Evolutionary conservation across 2,888 invertebrate species (phyloP).

Genomic region (Tenthredo distinguenda): DNA sequence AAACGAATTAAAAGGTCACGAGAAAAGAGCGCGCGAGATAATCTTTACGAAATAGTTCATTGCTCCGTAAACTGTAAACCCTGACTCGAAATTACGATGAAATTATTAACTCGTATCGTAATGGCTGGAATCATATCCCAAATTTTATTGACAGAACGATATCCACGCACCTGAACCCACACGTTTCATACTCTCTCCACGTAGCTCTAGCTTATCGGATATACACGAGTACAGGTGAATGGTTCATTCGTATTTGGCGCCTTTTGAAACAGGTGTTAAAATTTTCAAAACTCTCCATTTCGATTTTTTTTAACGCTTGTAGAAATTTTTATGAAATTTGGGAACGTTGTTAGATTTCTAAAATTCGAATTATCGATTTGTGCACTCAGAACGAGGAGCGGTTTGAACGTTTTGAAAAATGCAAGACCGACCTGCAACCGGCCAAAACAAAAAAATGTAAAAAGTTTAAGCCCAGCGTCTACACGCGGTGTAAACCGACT

Average conservation of each 20-base stretch:
- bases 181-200: neutral
- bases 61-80: neutral
- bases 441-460: neutral
- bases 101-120: neutral
- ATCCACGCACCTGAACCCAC: neutral
- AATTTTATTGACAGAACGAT: neutral
- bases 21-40: conserved; percentile 12
- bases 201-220: neutral
- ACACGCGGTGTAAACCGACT: conserved; percentile 1
- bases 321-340: neutral
- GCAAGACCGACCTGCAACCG: neutral
- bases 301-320: neutral
- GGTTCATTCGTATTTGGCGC: neutral
- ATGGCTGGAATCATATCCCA: neutral
- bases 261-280: neutral
- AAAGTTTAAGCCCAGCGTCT: neutral
- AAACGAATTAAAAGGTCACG: conserved; percentile 1
- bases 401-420: neutral
- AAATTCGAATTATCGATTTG: neutral
- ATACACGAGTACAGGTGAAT: neutral
- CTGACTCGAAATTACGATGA: neutral
- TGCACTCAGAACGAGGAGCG: neutral
- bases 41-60: conserved; percentile 49
- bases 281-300: neutral
- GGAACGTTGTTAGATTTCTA: neutral